Percentiles rank a stretch among this genome's conserved stretches.
These are phyloP conservation scores for Antitype chi DNA, from an alignment of 2,888 invertebrate genomes.

Conservation along the genomic window DNA sequence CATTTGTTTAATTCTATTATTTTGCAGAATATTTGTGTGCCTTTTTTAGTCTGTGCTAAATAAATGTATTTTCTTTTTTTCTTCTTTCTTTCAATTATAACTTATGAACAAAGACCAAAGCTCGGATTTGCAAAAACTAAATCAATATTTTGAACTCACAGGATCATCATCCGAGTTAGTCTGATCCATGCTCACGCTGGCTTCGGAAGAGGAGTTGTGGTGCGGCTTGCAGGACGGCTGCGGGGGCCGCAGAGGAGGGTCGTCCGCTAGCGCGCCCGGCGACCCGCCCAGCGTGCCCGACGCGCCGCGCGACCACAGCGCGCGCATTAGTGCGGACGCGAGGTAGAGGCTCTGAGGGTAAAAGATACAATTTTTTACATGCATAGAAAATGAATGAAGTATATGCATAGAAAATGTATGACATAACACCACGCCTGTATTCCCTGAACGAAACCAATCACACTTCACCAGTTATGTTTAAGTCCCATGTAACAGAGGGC, in stretches of 20 bases:
- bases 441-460: neutral
- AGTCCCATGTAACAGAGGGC: too few species aligned
- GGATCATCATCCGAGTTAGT: slow-evolving; percentile 95
- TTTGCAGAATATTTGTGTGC: too few species aligned
- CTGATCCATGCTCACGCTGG: slow-evolving; percentile 95
- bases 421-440: neutral
- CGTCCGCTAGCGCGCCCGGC: slow-evolving; percentile 84
- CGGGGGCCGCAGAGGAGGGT: slow-evolving; percentile 87
- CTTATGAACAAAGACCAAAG: neutral
- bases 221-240: slow-evolving; percentile 86
- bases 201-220: slow-evolving; percentile 93
- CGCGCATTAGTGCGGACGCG: slow-evolving; percentile 96
- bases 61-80: too few species aligned
- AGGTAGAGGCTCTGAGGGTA: slow-evolving; percentile 94
- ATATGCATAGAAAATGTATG: neutral
- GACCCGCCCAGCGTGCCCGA: slow-evolving; percentile 69
- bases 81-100: too few species aligned
- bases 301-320: slow-evolving; percentile 96
- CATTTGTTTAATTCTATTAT: too few species aligned
- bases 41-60: too few species aligned
- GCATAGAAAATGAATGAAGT: neutral
- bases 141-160: slow-evolving; percentile 68
- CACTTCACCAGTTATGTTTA: neutral
- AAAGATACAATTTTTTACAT: neutral
- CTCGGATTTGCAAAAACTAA: neutral